Percentiles rank a stretch among this genome's conserved stretches.
Conservation (phyloP, 1,140 invertebrate genomes). For the Augochlora pura region DNA sequence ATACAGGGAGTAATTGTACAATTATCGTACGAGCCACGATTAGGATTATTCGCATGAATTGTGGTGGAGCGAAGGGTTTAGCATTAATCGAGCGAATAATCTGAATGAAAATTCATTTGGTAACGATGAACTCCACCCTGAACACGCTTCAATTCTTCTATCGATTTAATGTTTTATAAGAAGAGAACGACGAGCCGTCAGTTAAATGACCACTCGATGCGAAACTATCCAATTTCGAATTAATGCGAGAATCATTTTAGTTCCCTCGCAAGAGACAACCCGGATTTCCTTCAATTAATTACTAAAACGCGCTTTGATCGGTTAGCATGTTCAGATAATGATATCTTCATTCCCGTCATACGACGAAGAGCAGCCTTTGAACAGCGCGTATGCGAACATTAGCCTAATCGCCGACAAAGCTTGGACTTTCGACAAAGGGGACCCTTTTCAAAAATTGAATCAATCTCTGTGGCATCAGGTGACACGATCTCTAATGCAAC, state of each 20-base stretch:
- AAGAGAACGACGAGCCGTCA: slow-evolving; percentile 3
- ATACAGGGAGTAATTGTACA: too few relatives aligned
- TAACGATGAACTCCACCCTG: background rate
- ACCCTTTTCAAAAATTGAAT: slow-evolving; percentile 73
- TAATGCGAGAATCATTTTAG: background rate
- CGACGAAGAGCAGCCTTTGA: slow-evolving; percentile 74
- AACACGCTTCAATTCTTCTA: background rate
- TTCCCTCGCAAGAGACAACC: background rate
- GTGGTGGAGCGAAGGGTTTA: background rate
- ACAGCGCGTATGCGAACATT: slow-evolving; percentile 74
- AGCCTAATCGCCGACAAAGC: slow-evolving; percentile 72
- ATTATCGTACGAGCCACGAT: too few relatives aligned
- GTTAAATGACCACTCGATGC: slow-evolving; percentile 14
- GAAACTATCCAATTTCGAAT: background rate
- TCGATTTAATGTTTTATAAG: slow-evolving; percentile 20
- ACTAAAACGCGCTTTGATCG: slow-evolving; percentile 37
- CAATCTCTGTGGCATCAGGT: slow-evolving; percentile 73
- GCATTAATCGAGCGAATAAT: background rate
- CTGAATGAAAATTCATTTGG: background rate
- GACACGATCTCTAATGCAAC: slow-evolving; percentile 1
- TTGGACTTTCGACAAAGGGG: slow-evolving; percentile 69
- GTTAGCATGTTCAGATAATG: slow-evolving; percentile 73
- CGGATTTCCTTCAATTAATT: slow-evolving; percentile 12
- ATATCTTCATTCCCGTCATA: slow-evolving; percentile 71
- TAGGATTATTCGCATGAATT: too few relatives aligned